A percentile compares a stretch with the other conserved stretches of the same genome.
phyloP scores from a whole-genome alignment of 2,113 vertebrate species.

The Electrona antarctica region DNA sequence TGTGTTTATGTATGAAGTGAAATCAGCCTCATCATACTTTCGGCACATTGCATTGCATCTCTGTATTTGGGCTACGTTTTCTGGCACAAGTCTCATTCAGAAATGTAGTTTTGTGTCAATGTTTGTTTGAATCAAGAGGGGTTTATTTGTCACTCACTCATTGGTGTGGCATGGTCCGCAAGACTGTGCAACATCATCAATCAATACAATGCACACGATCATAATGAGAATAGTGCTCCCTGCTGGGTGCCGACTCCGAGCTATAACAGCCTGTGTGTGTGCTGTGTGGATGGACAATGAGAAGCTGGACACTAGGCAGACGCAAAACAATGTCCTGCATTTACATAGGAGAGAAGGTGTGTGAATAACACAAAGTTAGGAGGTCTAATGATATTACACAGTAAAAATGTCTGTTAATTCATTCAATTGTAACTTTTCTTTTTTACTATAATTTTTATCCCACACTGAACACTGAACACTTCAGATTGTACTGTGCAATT shows the following conservation, averaged over 20 bases:
- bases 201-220: no score
- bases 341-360: background rate
- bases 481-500: no score
- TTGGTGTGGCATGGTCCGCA: no score
- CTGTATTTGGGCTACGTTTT: background rate
- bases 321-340: background rate
- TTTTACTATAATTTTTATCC: background rate
- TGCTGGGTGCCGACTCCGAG: slow-evolving; percentile 11
- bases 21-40: no score
- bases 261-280: background rate
- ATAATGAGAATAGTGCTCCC: background rate
- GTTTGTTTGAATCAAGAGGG: no score
- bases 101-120: no score
- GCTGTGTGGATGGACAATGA: slow-evolving; percentile 36
- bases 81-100: no score
- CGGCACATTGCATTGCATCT: background rate
- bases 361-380: background rate
- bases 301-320: slow-evolving; percentile 34
- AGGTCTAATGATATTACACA: background rate
- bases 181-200: no score
- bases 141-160: no score
- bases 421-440: background rate
- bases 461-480: no score
- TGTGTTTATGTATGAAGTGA: no score
- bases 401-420: background rate